Evolutionary conservation across 35 echinoderm and acorn worm genomes (phyloP).

Genomic region (Heliocidaris tuberculata): DNA sequence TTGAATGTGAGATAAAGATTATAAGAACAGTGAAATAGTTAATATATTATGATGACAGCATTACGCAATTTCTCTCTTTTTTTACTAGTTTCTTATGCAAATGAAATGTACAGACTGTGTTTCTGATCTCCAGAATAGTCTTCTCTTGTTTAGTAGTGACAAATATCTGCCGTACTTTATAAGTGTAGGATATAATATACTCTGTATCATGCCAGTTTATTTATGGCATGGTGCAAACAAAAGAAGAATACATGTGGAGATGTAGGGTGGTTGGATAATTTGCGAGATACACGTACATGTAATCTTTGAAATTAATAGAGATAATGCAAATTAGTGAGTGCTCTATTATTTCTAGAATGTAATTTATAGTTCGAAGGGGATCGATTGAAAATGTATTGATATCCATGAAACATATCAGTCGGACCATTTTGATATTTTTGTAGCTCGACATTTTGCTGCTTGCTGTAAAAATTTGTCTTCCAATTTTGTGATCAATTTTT

Average conservation of each 20-base stretch:
- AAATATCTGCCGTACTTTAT: not conserved
- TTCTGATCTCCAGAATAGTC: too few species aligned
- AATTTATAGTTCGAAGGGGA: not conserved
- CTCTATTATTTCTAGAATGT: not conserved
- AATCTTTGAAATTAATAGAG: not conserved
- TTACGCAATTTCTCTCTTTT: not conserved
- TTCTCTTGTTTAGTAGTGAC: not conserved
- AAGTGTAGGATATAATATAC: not conserved
- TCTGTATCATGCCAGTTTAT: not conserved
- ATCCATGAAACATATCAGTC: not conserved
- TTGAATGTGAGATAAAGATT: not conserved
- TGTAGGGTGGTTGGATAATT: not conserved
- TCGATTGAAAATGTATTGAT: not conserved
- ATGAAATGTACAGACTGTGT: not conserved
- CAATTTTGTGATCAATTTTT: not conserved
- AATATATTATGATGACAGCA: constrained; percentile 9
- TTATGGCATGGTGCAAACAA: not conserved
- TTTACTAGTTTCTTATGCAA: not conserved
- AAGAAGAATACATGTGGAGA: not conserved
- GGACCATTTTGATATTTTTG: not conserved
- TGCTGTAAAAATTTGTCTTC: not conserved
- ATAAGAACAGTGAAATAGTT: not conserved
- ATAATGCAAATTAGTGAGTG: not conserved
- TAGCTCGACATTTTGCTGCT: not conserved
- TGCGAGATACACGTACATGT: not conserved